phyloP scores from a whole-genome alignment of 1,140 invertebrate species.

The Globodera rostochiensis region DNA sequence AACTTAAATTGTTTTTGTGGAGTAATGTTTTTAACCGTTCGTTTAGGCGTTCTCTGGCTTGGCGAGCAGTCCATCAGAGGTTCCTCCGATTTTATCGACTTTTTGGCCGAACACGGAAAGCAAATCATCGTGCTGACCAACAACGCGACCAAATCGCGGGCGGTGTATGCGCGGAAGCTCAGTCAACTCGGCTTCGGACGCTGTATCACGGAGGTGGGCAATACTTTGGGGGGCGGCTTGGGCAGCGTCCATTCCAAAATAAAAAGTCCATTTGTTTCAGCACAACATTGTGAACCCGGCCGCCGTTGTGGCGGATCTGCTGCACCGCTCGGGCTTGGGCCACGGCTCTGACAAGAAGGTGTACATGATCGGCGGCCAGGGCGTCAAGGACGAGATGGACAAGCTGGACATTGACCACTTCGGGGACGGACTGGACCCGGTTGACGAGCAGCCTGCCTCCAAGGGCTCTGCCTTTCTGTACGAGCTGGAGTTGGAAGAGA shows the following conservation, averaged over 20 bases:
- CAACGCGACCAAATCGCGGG: slow-evolving; percentile 62
- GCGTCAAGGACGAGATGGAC: slow-evolving; percentile 66
- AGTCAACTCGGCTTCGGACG: slow-evolving; percentile 54
- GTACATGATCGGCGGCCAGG: slow-evolving; percentile 64
- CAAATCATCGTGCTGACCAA: slow-evolving; percentile 61
- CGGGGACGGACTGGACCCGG: slow-evolving; percentile 61
- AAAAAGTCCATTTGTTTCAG: slow-evolving; percentile 32
- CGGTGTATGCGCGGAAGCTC: slow-evolving; percentile 62
- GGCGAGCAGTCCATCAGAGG: slow-evolving; percentile 58
- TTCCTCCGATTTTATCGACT: slow-evolving; percentile 56
- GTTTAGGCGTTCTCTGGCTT: slow-evolving; percentile 58
- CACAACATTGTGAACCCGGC: slow-evolving; percentile 60
- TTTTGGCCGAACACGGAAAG: slow-evolving; percentile 45
- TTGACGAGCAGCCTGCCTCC: slow-evolving; percentile 47
- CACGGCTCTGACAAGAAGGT: slow-evolving; percentile 54
- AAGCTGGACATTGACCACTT: slow-evolving; percentile 63
- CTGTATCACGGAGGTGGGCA: slow-evolving; percentile 26
- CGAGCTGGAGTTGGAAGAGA: slow-evolving; percentile 61
- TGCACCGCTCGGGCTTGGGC: slow-evolving; percentile 50
- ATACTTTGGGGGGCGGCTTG: background rate
- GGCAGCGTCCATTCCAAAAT: background rate
- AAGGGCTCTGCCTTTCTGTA: slow-evolving; percentile 59
- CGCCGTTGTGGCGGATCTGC: slow-evolving; percentile 58
- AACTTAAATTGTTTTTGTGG: background rate
- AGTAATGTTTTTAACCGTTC: no score